Base-by-base conservation (phyloP, 1,140 invertebrate genomes). In the Euura lappo region DNA sequence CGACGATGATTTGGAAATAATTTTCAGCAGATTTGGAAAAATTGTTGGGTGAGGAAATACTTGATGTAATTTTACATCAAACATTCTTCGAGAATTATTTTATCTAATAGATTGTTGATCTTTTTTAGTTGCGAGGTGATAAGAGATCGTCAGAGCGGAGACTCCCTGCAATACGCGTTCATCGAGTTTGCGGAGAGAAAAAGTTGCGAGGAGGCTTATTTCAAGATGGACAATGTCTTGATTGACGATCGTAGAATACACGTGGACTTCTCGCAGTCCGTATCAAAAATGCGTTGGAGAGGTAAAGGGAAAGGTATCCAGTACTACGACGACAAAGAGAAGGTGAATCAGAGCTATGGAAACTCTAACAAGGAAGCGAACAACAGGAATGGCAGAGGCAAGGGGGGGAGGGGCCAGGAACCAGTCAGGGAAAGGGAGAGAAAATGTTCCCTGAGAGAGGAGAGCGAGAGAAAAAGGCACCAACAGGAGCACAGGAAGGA, bases 151-250 rank as follows among this genome's bases (percentile, higher is more conserved):
- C 95, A 96, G 82, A 94, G 95, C 2, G 94, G 94, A 6, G 97
- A 99, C 83, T 99, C 98, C 0, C 88, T 99, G 69, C 98, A 99
- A 82, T 99, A 99, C 88, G 99, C 98, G 3, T 99, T 99, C 84
- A 96, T 99, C 78, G 99, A 99, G 87, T 99, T 99, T 91, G 95
- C 95, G 74, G 94, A 98, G 75, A 92, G 94, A 78, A 93, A 98
- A 84, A 93, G 97, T 7, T 99, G 98, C 89, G 99, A 99, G 89
- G 94, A 96, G 78, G 99, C 99, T 3, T 99, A 97, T 88, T 98
- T 99, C 79, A 99, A 99, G 90, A 99, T 99, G 99, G 98, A 99
- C 82, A 99, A 99, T 89, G 98, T 99, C 0, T 88, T 99, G 0
- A 99, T 99, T 79, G 99, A 99, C 88, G 99, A 99, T 84, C 88